These are phyloP conservation scores for Bombus confusus DNA, from an alignment of 1,140 invertebrate species.

Conservation along the genomic window DNA sequence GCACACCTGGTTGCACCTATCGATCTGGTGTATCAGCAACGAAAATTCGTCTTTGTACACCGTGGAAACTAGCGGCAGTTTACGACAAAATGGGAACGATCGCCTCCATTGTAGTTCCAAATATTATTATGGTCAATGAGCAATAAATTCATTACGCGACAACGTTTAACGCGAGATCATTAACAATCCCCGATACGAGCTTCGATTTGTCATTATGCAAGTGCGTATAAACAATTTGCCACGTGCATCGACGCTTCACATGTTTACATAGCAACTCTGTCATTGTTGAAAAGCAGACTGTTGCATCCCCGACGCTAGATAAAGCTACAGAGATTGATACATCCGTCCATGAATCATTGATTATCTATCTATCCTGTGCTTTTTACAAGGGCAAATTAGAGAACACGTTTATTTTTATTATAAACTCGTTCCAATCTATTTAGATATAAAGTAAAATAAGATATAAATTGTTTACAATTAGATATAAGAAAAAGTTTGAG, in stretches of 20 bases:
- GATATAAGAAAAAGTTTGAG: no score
- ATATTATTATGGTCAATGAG: background rate
- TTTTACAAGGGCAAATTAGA: background rate
- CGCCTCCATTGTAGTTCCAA: background rate
- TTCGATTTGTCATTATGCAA: background rate
- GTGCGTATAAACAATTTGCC: background rate
- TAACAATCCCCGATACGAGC: background rate
- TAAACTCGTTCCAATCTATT: background rate
- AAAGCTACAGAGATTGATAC: background rate
- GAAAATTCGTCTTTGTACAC: constrained; percentile 1
- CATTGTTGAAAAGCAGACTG: background rate
- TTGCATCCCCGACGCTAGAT: background rate
- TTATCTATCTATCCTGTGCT: background rate
- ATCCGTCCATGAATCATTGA: background rate
- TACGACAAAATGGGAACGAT: background rate
- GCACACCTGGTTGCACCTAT: constrained; percentile 39
- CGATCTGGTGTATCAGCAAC: constrained; percentile 20
- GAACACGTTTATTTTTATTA: background rate
- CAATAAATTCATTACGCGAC: background rate
- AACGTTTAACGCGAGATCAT: background rate
- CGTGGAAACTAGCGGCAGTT: background rate
- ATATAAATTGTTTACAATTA: no score
- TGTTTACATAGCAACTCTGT: background rate
- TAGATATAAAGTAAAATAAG: no score
- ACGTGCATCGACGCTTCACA: background rate